Evolutionary conservation across 1,140 invertebrate genomes (phyloP).

Genomic region (Archivesica marissinica): DNA sequence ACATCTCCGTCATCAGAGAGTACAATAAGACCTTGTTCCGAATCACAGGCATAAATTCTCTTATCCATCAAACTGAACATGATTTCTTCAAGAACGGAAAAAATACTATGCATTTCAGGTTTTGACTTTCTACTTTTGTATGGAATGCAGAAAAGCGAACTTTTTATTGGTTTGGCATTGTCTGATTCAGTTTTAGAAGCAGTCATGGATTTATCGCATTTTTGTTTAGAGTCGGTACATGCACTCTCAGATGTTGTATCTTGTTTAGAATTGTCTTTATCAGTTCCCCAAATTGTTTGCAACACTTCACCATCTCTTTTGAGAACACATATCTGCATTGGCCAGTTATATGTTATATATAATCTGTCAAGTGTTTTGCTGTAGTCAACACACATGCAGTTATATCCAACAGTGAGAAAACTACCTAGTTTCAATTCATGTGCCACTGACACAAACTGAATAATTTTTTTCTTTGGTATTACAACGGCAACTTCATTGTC

Average conservation of each 20-base stretch:
- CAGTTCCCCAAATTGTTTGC: neutral
- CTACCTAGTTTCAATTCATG: constrained; percentile 1
- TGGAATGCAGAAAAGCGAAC: neutral
- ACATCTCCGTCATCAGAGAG: neutral
- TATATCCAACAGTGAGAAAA: constrained; percentile 18
- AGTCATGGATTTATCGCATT: neutral
- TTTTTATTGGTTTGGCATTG: neutral
- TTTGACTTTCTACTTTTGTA: constrained; percentile 5
- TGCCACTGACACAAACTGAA: constrained; percentile 24
- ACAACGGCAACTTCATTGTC: constrained; percentile 32
- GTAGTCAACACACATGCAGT: constrained; percentile 29
- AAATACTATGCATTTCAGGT: constrained; percentile 1
- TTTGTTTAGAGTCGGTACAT: neutral
- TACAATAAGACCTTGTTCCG: constrained; percentile 26
- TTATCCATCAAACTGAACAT: neutral
- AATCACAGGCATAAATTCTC: constrained; percentile 38
- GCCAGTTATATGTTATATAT: constrained; percentile 39
- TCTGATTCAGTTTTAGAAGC: neutral
- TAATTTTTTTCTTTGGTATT: constrained; percentile 28
- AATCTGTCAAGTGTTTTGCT: neutral
- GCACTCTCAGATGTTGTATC: neutral
- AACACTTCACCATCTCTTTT: constrained; percentile 15
- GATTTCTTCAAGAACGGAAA: constrained; percentile 38
- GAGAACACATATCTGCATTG: constrained; percentile 41
- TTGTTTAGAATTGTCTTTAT: neutral